Percentiles rank a stretch among this genome's conserved stretches.
These are phyloP conservation scores for Esox masquinongy DNA, from an alignment of 2,797 vertebrate species.

Conservation along the genomic window DNA sequence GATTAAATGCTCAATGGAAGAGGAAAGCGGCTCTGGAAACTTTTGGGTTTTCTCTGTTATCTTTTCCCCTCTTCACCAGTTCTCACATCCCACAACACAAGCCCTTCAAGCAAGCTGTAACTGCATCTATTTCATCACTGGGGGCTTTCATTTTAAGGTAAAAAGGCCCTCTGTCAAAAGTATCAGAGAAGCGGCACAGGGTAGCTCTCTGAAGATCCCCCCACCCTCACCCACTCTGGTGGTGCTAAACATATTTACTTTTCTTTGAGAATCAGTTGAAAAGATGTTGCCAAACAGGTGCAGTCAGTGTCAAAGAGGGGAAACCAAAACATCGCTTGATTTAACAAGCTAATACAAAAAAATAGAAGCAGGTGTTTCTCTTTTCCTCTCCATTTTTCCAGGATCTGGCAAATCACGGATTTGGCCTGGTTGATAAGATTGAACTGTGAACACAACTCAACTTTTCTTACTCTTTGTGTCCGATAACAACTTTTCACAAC, in stretches of 20 bases:
- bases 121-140: neutral
- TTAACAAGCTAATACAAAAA: neutral
- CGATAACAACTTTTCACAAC: no score
- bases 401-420: neutral
- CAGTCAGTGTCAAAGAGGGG: slow-evolving; percentile 16
- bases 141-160: neutral
- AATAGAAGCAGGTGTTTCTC: neutral
- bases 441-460: no score
- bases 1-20: neutral
- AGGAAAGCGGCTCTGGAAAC: neutral
- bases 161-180: neutral
- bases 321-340: neutral
- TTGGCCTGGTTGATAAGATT: no score
- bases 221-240: neutral
- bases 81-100: neutral
- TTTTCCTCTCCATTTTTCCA: neutral
- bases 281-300: slow-evolving; percentile 7
- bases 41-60: neutral
- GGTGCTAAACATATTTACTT: slow-evolving; percentile 4
- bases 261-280: neutral
- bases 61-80: neutral
- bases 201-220: neutral
- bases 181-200: neutral
- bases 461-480: no score
- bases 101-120: neutral